Base-by-base conservation (phyloP, 2,113 vertebrate genomes). In the Dicrurus megarhynchus region DNA sequence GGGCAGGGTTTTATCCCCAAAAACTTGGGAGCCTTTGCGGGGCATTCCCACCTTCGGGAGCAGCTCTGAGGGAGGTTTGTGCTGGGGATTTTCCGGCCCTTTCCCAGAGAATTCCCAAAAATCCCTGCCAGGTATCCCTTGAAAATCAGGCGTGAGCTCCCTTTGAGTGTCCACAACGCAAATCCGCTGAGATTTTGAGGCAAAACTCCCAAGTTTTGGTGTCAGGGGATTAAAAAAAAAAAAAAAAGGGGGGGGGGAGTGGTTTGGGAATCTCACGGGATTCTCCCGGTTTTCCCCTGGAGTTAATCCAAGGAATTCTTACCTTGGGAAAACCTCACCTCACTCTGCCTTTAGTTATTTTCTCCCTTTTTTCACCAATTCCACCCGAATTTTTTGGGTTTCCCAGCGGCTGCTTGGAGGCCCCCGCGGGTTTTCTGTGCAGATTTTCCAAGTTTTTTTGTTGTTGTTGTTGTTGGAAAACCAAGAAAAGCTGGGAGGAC, bases 1-100 rank as follows among this genome's bases (percentile, higher is more conserved):
- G n/a, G 13, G 8, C 49, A 53, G 13, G 22, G 10, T 6, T 61
- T 61, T 41, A 60, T n/a, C 41, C 55, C 46, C 35, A 74, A 69
- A 24, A 46, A 3, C 14, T 47, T 2, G 37, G 37, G 26, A 20
- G 26, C n/a, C 30, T 19, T 4, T 3, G 24, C 0, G 3, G 44
- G 37, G 3, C 26, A 11, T 33, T 49, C 52, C 17, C 33, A 13
- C 9, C 68, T 23, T 21, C 33, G 33, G 24, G 32, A 86, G 56
- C 12, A 5, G 9, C n/a, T 49, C 50, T 22, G 47, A 17, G 70
- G 4, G 49, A 26, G 67, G 21, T 64, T 46, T 13, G 1, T 23
- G 2, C 12, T 5, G 44, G 5, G 47, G 44, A 4, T 10, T 44
- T 44, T 11, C 16, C 13, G 24, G 49, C 49, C 24, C 8, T 49